Conservation (phyloP, 2,113 vertebrate genomes). For the Xiphias gladius region DNA sequence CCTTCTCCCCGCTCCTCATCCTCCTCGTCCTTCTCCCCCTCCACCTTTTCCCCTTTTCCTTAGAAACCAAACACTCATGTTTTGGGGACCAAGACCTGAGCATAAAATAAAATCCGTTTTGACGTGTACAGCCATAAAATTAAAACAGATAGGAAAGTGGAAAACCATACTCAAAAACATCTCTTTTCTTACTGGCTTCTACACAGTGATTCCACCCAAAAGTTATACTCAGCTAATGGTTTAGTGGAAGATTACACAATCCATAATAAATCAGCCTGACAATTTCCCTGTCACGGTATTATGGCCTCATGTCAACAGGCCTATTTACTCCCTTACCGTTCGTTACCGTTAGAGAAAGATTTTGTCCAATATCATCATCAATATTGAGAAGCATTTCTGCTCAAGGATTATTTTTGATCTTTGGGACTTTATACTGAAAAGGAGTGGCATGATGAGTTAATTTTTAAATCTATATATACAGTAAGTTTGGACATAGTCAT, state of each 20-base stretch:
- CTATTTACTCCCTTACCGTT: background rate
- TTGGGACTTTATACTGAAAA: background rate
- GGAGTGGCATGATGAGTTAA: background rate
- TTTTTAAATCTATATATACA: background rate
- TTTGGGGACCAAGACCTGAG: constrained; percentile 39
- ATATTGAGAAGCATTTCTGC: background rate
- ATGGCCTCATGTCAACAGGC: background rate
- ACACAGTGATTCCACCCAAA: background rate
- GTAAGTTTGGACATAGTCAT: background rate
- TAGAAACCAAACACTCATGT: constrained; percentile 45
- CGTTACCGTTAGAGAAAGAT: background rate
- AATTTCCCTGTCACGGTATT: background rate
- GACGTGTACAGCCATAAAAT: constrained; percentile 12
- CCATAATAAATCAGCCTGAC: background rate
- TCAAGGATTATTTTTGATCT: background rate
- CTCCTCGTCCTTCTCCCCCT: constrained; percentile 1
- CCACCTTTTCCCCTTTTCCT: constrained; percentile 20
- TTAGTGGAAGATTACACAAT: background rate
- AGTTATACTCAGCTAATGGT: background rate
- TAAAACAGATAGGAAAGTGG: background rate
- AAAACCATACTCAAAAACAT: background rate
- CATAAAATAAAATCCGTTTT: constrained; percentile 28
- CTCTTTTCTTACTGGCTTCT: background rate
- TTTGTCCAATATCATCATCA: background rate
- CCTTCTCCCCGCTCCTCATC: constrained; percentile 16